Percentiles rank a stretch among this genome's conserved stretches.
Conservation (phyloP, 2,113 vertebrate species). For the Triplophysa dalaica region DNA sequence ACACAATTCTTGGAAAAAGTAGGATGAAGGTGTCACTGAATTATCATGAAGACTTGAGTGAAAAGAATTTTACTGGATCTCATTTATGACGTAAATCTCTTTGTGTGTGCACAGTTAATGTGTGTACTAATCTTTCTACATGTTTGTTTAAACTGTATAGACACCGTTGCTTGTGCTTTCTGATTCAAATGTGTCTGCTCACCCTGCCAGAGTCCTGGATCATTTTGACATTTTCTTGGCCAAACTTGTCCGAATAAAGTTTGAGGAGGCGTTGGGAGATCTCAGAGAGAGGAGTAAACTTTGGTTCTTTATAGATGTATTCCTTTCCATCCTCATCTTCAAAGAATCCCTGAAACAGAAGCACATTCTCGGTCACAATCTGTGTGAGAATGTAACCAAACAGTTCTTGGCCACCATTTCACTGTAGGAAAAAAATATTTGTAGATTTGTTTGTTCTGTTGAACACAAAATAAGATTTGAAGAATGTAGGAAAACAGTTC, state of each 20-base stretch:
- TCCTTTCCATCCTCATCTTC: slow-evolving; percentile 98
- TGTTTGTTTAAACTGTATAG: not conserved
- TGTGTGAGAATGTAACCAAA: not conserved
- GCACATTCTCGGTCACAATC: slow-evolving; percentile 31
- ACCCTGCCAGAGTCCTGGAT: slow-evolving; percentile 97
- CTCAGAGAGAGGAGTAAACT: slow-evolving; percentile 94
- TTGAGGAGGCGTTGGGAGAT: slow-evolving; percentile 95
- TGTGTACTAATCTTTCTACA: not conserved
- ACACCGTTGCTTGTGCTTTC: not conserved
- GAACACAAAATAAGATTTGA: no score
- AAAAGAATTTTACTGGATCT: not conserved
- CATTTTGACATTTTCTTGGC: slow-evolving; percentile 96
- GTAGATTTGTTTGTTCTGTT: no score
- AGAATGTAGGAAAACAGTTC: no score
- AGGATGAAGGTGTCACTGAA: not conserved
- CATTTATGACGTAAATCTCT: not conserved
- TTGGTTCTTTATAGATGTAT: slow-evolving; percentile 98
- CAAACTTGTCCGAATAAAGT: slow-evolving; percentile 97
- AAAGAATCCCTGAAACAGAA: slow-evolving; percentile 83
- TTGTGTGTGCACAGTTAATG: not conserved
- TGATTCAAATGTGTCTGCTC: slow-evolving; percentile 33
- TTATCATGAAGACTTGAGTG: not conserved
- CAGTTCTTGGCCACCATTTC: no score
- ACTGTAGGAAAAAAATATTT: no score
- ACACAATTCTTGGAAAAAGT: not conserved